Evolutionary conservation across 2,888 invertebrate genomes (phyloP), one percentile per base, ranked within the genome.

Genomic region (Coenonympha glycerion): DNA sequence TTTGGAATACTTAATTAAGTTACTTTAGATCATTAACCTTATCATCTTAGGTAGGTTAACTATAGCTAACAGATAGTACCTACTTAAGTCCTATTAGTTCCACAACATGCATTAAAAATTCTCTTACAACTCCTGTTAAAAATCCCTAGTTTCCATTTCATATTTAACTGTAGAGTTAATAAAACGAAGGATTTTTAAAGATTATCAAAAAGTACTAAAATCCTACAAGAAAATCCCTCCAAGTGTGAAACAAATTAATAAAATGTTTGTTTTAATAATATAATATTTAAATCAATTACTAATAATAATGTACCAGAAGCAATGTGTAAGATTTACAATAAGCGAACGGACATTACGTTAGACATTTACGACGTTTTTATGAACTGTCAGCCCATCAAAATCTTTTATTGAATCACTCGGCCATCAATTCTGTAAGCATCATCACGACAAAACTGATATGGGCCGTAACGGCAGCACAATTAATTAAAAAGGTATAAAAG

Each of bases 401-500:
- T 64, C 69, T 68, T 77, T 81, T 82, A 81, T 81, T 76, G 80
- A 83, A 83, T 85, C 81, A 81, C 79, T 78, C 76, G 73, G 71
- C 67, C 70, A 73, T 76, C 76, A 84, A 80, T 81, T 81, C 78
- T 71, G 76, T 73, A 73, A 67, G 73, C 76, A 77, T 81, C 79
- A 76, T 83, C 74, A 65, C 71, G 70, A 79, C 76, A 78, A 76
- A 75, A 77, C 77, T 84, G 84, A 85, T 85, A 83, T 78, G 77
- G 74, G 74, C 66, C 80, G 81, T 85, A 85, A 86, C 79, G 83
- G 73, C 76, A 72, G 63, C 73, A 82, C 85, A 87, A 87, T 87
- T 87, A 86, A 87, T 87, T 86, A 87, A 86, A 87, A 86, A 83
- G 71, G 70, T 73, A 82, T 87, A 86, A 87, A 87, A 79, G 80